Base-by-base conservation (phyloP, 92 coral and sea anemone species). In the Palythoa heliodiscus region DNA sequence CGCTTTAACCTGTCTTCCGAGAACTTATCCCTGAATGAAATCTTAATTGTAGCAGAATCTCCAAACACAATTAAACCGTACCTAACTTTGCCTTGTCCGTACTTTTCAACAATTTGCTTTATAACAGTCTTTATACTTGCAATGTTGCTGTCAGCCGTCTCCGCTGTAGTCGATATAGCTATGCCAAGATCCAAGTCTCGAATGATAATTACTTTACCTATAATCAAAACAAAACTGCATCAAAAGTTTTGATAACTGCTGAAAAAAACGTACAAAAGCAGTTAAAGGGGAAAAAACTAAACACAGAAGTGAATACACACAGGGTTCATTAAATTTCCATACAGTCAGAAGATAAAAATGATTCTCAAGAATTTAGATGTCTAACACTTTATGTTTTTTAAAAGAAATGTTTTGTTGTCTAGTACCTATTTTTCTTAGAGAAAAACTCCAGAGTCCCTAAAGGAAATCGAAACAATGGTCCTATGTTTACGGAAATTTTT, bases 41-140 rank as follows among this genome's bases (percentile, higher is more conserved):
- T 39, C 60, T 71, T 68, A 75, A 88, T 67, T 7, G 87, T 16
- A 6, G 91, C 91, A n/a, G 78, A 47, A 38, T 83, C 58, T 54
- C 86, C 91, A 23, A 82, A 88, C 54, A 82, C 87, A 43, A 88
- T 75, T 64, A 88, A 69, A 5, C 87, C 87, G 76, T 74, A 88
- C 55, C 87, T 75, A 37, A 81, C 75, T 40, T 39, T 75, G 48
- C 70, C 77, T 19, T 78, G 78, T 22, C 84, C 81, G 52, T 83
- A 75, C 52, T 86, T 74, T 52, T 83, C 77, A 22, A 88, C 84
- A 29, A 88, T 64, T 50, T 83, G 73, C 48, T 66, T 60, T n/a
- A 88, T 25, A 19, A 83, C 71, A 10, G 71, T 50, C 61, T 88
- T 88, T 19, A 75, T 86, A 48, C 54, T 83, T 13, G 22, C 72